Base-by-base conservation (phyloP, 2,113 vertebrate genomes). In the Aix galericulata region DNA sequence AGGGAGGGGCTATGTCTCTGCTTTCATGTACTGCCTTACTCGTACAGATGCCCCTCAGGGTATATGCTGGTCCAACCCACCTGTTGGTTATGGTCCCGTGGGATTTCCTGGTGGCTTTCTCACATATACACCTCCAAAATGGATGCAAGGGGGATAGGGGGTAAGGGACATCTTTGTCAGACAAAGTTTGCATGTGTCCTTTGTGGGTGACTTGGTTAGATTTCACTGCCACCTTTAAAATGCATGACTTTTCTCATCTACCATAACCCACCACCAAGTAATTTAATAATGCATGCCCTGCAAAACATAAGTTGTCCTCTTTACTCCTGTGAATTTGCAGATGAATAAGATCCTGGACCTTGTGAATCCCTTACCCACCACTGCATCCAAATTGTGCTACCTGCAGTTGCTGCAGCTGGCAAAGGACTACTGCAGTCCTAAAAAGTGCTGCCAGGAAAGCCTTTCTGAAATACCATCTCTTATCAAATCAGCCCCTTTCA, bases 51-150 rank as follows among this genome's bases (percentile, higher is more conserved):
- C 55, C 31, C 31, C 29, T 58, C 11, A 6, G 55, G 17, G 31
- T 58, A 32, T 58, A 58, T 56, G 29, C 31, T 32, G 17, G 29
- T 32, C 17, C 9, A 12, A 4, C 55, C 55, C 55, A 58, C 32
- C 31, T 58, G 31, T 32, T 32, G 9, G 17, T 32, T 58, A 13
- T 6, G 1, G 5, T 17, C 38, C 25, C 14, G 4, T 11, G 5
- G 31, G 29, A 31, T 52, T 59, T 76, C 29, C 29, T 60, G 44
- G 8, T 13, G 73, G n/a, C 8, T 76, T 8, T 94, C 67, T 56
- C 34, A 5, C 31, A 56, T 5, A 10, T 31, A 75, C n/a, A 34
- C 1, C 5, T 5, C 17, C 2, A 11, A 7, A 8, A 64, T 2
- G 2, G 62, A 16, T 60, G 20, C 40, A 56, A 56, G 7, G 71